Evolutionary conservation across 2,797 vertebrate genomes (phyloP).

Genomic region (Taeniopygia guttata): DNA sequence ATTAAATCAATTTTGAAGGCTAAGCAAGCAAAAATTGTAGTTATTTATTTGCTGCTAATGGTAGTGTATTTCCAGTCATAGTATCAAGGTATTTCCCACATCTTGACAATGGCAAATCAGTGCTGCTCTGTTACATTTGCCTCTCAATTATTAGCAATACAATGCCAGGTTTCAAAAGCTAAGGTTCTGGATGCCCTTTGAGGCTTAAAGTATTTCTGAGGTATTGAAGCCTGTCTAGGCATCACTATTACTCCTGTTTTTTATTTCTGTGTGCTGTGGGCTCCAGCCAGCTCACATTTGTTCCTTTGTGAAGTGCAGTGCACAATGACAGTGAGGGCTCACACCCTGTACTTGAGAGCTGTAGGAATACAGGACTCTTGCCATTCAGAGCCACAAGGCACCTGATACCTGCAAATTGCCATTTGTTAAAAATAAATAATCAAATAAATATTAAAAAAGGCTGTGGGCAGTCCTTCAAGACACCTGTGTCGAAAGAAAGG

Average conservation of each 20-base stretch:
- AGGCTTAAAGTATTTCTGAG: neutral
- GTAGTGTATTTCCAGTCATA: neutral
- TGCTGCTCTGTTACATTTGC: neutral
- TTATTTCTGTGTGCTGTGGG: neutral
- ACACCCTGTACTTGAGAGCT: fast-evolving
- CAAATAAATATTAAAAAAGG: neutral
- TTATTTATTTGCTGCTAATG: neutral
- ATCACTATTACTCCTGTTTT: neutral
- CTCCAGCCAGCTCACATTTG: neutral
- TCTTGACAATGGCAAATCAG: neutral
- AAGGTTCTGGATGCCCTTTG: neutral
- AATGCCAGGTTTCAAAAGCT: neutral
- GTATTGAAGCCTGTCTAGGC: neutral
- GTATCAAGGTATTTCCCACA: neutral
- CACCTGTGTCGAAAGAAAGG: neutral
- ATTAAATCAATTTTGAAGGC: constrained; percentile 12
- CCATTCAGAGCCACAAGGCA: neutral
- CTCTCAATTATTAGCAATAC: neutral
- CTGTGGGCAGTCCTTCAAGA: neutral
- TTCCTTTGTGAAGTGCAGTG: neutral
- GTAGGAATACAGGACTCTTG: fast-evolving
- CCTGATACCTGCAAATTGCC: neutral
- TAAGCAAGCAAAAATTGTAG: neutral
- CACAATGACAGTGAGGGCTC: neutral
- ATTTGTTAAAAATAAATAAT: neutral